These are phyloP conservation scores for Agonum fuliginosum DNA, from an alignment of 2,888 invertebrate genomes.

Conservation along the genomic window DNA sequence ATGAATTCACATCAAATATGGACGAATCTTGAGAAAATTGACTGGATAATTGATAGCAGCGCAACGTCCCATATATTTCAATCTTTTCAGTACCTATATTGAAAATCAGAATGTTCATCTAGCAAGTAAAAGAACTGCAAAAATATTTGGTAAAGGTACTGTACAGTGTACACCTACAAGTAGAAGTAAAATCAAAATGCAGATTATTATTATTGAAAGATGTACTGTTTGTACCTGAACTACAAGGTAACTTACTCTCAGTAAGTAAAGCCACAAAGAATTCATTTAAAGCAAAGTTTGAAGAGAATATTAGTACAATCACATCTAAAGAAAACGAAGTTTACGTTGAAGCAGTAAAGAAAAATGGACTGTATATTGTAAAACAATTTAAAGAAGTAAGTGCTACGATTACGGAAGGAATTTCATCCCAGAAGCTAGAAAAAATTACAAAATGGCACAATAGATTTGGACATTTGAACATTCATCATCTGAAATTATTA, in stretches of 20 bases:
- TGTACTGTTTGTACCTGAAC: background rate
- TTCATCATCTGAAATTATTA: background rate
- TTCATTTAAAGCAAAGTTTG: background rate
- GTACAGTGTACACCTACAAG: background rate
- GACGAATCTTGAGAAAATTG: background rate
- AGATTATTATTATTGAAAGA: background rate
- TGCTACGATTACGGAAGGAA: background rate
- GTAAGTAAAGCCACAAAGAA: background rate
- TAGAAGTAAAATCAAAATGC: background rate
- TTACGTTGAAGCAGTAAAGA: background rate
- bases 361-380: background rate
- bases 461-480: background rate
- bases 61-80: background rate
- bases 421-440: too few species aligned
- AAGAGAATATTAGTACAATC: background rate
- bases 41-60: background rate
- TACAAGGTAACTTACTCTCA: background rate
- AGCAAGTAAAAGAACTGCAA: background rate
- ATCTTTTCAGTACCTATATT: background rate
- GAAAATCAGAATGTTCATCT: background rate
- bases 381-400: slow-evolving; percentile 5
- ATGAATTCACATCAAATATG: background rate
- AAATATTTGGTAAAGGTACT: slow-evolving; percentile 1
- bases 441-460: background rate
- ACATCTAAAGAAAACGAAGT: background rate